A percentile compares a stretch with the other conserved stretches of the same genome.
phyloP scores from a whole-genome alignment of 1,140 invertebrate species.

The Pomacea maculata region DNA sequence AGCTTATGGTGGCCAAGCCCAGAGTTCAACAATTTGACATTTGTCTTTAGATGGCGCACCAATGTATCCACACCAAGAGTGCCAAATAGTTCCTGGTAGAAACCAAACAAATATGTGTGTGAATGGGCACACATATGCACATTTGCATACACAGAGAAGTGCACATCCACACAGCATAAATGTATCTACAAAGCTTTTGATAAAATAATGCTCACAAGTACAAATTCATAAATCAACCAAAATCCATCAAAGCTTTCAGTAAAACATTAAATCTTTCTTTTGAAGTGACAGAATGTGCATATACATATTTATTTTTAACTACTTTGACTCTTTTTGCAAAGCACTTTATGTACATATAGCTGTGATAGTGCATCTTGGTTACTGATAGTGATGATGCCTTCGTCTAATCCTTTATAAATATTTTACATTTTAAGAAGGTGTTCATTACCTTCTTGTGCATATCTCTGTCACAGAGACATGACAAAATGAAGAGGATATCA shows the following conservation, averaged over 20 bases:
- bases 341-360: no score
- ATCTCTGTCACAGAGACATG: conserved; percentile 63
- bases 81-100: conserved; percentile 62
- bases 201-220: background rate
- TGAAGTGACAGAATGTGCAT: background rate
- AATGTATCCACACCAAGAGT: conserved; percentile 60
- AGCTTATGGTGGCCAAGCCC: conserved; percentile 64
- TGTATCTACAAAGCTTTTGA: background rate
- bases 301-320: no score
- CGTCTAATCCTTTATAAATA: background rate
- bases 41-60: conserved; percentile 58
- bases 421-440: background rate
- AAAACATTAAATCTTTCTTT: no score
- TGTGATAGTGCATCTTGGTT: no score
- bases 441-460: conserved; percentile 62
- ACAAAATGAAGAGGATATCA: conserved; percentile 64
- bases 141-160: no score
- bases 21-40: conserved; percentile 57
- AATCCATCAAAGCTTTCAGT: no score
- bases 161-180: background rate
- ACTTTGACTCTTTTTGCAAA: no score
- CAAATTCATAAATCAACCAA: background rate
- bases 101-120: no score
- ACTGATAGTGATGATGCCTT: background rate
- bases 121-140: no score